A percentile compares a stretch with the other conserved stretches of the same genome.
Conservation (phyloP, 2,797 vertebrate species). For the Myotis vivesi region DNA sequence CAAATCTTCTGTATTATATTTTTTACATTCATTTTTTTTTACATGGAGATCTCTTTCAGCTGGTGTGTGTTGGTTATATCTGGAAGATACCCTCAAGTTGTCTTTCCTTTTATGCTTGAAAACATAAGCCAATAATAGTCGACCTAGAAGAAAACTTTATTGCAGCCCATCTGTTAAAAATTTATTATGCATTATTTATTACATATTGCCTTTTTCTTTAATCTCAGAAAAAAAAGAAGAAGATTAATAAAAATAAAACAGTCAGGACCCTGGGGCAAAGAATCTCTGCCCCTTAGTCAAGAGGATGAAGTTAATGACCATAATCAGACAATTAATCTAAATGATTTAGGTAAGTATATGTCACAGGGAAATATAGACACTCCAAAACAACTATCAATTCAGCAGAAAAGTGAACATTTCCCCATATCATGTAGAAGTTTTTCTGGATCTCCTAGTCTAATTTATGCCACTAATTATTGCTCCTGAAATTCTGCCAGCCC, state of each 20-base stretch:
- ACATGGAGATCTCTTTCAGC: rapidly evolving
- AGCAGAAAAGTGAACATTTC: background rate
- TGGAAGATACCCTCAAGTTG: rapidly evolving
- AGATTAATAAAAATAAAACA: background rate
- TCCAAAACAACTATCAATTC: background rate
- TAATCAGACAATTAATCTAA: background rate
- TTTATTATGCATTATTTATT: background rate
- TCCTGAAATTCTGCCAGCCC: background rate
- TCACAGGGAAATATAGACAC: no score
- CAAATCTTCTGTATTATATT: background rate
- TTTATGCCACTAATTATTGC: no score
- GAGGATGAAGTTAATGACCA: background rate
- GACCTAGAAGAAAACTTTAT: no score
- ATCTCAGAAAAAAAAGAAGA: background rate
- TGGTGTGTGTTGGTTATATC: background rate
- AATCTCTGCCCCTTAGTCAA: background rate
- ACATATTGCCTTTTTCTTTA: background rate
- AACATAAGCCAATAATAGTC: rapidly evolving
- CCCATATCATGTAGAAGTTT: background rate
- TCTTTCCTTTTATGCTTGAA: background rate
- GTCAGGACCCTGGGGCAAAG: background rate
- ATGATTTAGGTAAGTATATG: background rate
- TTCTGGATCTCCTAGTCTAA: no score
- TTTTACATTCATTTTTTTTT: background rate
- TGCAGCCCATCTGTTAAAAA: background rate